phyloP scores from a whole-genome alignment of 2,888 invertebrate species.

The Peribatodes rhomboidaria region DNA sequence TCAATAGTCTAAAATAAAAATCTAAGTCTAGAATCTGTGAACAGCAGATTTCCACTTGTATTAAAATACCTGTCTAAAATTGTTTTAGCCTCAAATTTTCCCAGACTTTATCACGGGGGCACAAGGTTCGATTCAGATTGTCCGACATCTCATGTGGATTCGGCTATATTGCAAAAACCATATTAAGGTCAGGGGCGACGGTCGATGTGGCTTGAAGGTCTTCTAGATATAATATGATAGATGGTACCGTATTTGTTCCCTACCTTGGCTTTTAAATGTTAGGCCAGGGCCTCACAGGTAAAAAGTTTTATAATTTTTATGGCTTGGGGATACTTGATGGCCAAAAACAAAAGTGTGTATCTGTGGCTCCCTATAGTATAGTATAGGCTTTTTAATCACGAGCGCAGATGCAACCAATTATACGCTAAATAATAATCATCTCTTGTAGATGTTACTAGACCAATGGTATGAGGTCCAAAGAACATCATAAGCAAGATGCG shows the following conservation, averaged over 20 bases:
- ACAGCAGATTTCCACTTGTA: not conserved
- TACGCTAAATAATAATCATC: too few species aligned
- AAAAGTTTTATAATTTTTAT: not conserved
- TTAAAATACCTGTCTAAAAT: constrained; percentile 14
- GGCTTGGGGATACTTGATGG: not conserved
- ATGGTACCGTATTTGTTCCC: constrained; percentile 12
- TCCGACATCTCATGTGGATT: constrained; percentile 2
- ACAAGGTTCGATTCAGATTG: constrained; percentile 14
- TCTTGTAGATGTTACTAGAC: too few species aligned
- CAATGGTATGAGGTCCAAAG: too few species aligned
- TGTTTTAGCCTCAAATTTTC: not conserved
- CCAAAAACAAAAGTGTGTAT: too few species aligned
- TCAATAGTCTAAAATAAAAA: not conserved
- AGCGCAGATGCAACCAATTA: too few species aligned
- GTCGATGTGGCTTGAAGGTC: constrained; percentile 27
- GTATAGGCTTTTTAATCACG: too few species aligned
- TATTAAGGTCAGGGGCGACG: constrained; percentile 29
- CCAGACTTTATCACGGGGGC: constrained; percentile 8
- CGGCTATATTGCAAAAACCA: constrained; percentile 21
- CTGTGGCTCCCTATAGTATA: too few species aligned
- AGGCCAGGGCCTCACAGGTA: constrained; percentile 5
- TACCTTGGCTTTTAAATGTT: constrained; percentile 21
- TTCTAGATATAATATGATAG: constrained; percentile 26
- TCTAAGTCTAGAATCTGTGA: not conserved
- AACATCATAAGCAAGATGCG: too few species aligned